phyloP scores from a whole-genome alignment of 2,888 invertebrate genomes.

The Lithosia quadra region DNA sequence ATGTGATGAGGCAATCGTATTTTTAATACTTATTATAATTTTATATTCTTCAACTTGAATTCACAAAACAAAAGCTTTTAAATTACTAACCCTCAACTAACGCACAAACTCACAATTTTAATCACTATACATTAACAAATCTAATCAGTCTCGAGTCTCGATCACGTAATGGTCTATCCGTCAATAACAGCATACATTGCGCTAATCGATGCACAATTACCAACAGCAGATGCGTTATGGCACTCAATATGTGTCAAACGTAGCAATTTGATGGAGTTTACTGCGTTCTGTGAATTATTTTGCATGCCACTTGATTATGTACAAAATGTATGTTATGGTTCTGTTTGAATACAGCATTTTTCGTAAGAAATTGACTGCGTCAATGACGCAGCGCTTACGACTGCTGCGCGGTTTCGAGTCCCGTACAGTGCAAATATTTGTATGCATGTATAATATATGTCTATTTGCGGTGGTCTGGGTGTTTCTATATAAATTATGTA shows the following conservation, averaged over 20 bases:
- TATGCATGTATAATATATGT: no score
- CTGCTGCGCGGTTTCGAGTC: no score
- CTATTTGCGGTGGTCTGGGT: no score
- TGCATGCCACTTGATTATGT: neutral
- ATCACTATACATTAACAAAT: constrained; percentile 15
- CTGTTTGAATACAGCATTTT: neutral
- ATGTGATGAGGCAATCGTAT: neutral
- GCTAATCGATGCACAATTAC: constrained; percentile 62
- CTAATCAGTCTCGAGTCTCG: constrained; percentile 17
- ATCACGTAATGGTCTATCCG: constrained; percentile 19
- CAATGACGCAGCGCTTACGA: no score
- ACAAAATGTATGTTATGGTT: neutral
- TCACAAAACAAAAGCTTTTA: neutral
- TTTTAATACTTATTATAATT: no score
- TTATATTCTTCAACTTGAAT: neutral
- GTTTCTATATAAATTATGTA: no score
- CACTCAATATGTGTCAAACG: constrained; percentile 53
- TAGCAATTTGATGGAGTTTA: constrained; percentile 55
- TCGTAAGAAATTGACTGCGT: no score
- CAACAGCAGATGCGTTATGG: constrained; percentile 50
- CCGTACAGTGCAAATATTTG: no score
- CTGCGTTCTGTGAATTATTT: constrained; percentile 8
- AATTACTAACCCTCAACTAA: neutral
- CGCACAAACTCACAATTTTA: neutral
- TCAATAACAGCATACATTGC: constrained; percentile 42